A percentile compares a stretch with the other conserved stretches of the same genome.
Conservation (phyloP, 2,113 vertebrate species). For the Chlorocebus sabaeus region DNA sequence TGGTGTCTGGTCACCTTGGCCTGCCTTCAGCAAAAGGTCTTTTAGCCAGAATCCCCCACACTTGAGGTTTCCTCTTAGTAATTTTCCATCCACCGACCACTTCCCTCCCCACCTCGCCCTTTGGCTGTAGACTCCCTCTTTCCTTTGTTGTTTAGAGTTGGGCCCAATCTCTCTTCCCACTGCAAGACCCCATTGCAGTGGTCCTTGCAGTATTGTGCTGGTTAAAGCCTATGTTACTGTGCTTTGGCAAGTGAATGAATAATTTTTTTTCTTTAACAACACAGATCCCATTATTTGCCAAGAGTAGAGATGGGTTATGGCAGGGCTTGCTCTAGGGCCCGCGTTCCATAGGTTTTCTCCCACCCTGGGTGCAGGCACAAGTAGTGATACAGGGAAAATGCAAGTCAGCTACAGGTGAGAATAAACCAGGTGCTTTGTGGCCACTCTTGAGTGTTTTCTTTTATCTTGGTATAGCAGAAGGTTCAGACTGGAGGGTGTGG, state of each 20-base stretch:
- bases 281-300: background rate
- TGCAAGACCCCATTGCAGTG: background rate
- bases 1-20: background rate
- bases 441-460: background rate
- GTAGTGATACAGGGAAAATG: no score
- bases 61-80: background rate
- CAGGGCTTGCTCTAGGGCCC: background rate
- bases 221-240: background rate
- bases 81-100: background rate
- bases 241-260: background rate
- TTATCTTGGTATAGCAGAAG: background rate
- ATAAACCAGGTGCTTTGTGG: background rate
- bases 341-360: background rate
- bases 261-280: background rate
- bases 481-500: background rate
- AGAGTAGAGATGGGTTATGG: background rate
- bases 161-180: background rate
- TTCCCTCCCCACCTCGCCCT: accelerated
- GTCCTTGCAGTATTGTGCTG: background rate
- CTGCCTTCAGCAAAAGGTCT: background rate
- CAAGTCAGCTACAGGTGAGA: background rate
- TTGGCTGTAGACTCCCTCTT: background rate
- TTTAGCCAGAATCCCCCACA: background rate
- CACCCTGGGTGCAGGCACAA: background rate
- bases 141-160: background rate